phyloP scores from a whole-genome alignment of 2,888 invertebrate genomes.

The Polymixis lichenea region DNA sequence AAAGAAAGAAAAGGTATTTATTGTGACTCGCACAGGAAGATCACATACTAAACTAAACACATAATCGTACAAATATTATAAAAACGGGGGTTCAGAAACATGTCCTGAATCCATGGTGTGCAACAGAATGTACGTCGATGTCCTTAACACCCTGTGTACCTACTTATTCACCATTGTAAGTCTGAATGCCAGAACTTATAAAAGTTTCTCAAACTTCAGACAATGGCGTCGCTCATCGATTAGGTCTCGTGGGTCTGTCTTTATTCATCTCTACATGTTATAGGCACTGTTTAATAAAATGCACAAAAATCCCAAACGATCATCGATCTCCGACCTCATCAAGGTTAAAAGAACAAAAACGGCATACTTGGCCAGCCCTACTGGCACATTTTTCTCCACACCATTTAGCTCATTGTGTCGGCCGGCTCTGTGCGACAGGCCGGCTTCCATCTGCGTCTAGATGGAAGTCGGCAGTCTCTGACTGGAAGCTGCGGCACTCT shows the following conservation, averaged over 20 bases:
- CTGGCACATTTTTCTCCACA: slow-evolving; percentile 70
- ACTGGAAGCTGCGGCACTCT: slow-evolving; percentile 64
- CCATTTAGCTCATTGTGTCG: slow-evolving; percentile 73
- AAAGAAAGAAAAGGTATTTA: no score
- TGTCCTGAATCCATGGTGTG: no score
- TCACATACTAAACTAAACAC: no score
- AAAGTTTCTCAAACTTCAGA: neutral
- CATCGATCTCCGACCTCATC: neutral
- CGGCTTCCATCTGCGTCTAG: slow-evolving; percentile 60
- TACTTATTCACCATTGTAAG: neutral
- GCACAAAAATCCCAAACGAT: neutral
- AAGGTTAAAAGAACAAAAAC: neutral
- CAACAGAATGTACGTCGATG: no score
- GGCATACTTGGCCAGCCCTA: slow-evolving; percentile 53
- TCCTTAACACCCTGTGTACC: neutral
- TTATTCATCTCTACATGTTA: neutral
- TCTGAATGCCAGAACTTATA: neutral
- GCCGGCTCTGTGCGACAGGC: slow-evolving; percentile 50
- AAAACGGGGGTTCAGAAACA: no score
- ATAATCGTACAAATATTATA: no score
- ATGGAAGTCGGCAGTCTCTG: slow-evolving; percentile 55
- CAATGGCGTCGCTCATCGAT: neutral
- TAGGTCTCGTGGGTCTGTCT: neutral
- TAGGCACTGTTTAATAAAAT: no score
- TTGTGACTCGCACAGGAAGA: no score